Conservation (phyloP, 1,140 invertebrate genomes). For the Drosophila sturtevanti region DNA sequence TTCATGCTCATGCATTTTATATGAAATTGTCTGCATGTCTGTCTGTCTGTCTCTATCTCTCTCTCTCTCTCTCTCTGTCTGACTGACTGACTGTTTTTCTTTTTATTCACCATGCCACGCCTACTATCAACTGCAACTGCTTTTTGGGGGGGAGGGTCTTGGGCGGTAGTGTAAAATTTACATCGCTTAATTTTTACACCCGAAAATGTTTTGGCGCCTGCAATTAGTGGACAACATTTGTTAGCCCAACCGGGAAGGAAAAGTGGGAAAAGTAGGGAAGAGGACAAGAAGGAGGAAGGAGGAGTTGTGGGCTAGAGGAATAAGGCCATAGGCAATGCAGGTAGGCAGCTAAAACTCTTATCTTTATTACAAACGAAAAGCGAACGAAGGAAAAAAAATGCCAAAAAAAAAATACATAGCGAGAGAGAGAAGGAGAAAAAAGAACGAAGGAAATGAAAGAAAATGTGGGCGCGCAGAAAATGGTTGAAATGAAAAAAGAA, state of each 20-base stretch:
- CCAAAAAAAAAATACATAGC: constrained; percentile 29
- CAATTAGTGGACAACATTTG: constrained; percentile 79
- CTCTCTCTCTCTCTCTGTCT: constrained; percentile 23
- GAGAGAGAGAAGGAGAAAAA: no score
- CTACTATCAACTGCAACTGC: constrained; percentile 11
- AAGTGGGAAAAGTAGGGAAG: constrained; percentile 30
- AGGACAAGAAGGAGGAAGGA: no score
- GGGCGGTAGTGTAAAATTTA: constrained; percentile 36
- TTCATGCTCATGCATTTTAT: constrained; percentile 81
- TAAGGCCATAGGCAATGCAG: constrained; percentile 51
- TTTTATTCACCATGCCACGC: constrained; percentile 17
- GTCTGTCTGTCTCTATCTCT: constrained; percentile 49
- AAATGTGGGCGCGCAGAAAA: constrained; percentile 51
- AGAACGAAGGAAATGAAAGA: constrained; percentile 3
- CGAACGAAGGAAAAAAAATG: constrained; percentile 22
- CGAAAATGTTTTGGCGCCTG: constrained; percentile 74
- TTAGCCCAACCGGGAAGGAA: constrained; percentile 72
- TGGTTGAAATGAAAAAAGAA: constrained; percentile 8
- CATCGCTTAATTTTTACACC: constrained; percentile 60
- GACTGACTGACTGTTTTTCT: constrained; percentile 17
- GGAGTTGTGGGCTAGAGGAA: neutral
- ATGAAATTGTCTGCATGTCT: constrained; percentile 80
- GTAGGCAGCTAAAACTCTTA: constrained; percentile 64
- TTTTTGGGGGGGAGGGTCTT: neutral
- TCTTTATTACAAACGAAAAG: constrained; percentile 65